A percentile compares a stretch with the other conserved stretches of the same genome.
These are phyloP conservation scores for Orchestia grillus DNA, from an alignment of 1,140 invertebrate species.

Conservation along the genomic window DNA sequence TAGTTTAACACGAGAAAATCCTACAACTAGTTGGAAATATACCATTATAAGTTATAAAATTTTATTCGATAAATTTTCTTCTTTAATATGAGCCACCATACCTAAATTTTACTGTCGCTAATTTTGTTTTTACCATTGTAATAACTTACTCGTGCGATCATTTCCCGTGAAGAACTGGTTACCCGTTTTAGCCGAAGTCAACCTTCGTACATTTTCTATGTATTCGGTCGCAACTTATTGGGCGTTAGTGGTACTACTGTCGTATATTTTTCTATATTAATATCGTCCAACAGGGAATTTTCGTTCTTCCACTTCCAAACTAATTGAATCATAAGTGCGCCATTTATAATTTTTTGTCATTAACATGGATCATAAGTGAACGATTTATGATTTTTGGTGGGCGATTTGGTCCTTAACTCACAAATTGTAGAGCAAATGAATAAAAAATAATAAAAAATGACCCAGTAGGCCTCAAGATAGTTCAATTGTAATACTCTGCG, in stretches of 20 bases:
- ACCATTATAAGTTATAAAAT: too few species aligned
- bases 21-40: too few species aligned
- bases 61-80: too few species aligned
- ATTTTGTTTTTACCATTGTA: too few species aligned
- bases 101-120: too few species aligned
- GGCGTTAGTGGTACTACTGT: not conserved
- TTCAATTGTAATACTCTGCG: not conserved
- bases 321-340: not conserved
- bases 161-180: too few species aligned
- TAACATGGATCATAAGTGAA: too few species aligned
- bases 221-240: not conserved
- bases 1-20: too few species aligned
- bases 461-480: not conserved
- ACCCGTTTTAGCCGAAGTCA: not conserved
- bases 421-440: not conserved
- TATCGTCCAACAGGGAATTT: not conserved
- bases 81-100: too few species aligned
- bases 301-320: not conserved
- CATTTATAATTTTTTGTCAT: not conserved
- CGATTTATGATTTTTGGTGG: too few species aligned
- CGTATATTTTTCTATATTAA: not conserved
- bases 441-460: not conserved
- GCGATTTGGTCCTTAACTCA: not conserved
- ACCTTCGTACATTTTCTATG: not conserved
- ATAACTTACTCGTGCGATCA: too few species aligned